phyloP scores from a whole-genome alignment of 2,113 vertebrate genomes.

The Paradisaea rubra region DNA sequence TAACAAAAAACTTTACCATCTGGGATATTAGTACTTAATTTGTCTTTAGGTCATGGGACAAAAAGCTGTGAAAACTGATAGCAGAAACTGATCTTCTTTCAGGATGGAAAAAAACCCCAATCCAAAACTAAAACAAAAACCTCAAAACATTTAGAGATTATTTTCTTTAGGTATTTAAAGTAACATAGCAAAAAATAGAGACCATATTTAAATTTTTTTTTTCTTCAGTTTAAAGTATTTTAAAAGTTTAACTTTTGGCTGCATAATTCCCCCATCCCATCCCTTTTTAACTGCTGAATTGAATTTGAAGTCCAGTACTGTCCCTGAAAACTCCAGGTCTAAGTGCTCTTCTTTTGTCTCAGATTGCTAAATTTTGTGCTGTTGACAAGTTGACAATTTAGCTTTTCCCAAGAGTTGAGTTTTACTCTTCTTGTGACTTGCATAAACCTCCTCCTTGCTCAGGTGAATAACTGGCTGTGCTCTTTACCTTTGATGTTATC shows the following conservation, averaged over 20 bases:
- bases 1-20: neutral
- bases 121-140: neutral
- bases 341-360: neutral
- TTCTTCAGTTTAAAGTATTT: neutral
- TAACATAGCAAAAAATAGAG: neutral
- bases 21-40: neutral
- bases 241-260: neutral
- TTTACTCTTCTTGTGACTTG: neutral
- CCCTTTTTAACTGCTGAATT: neutral
- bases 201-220: neutral
- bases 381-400: neutral
- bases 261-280: accelerated
- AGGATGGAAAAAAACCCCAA: neutral
- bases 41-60: neutral
- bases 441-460: neutral
- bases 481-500: neutral
- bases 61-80: neutral
- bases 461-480: neutral
- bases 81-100: neutral
- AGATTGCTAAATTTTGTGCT: neutral
- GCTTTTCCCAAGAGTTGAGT: neutral
- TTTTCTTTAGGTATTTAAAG: neutral
- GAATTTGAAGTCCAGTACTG: neutral
- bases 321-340: neutral
- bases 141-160: neutral